Percentiles rank a stretch among this genome's conserved stretches.
Evolutionary conservation across 2,888 invertebrate genomes (phyloP).

Genomic region (Ormyrus pomaceus): DNA sequence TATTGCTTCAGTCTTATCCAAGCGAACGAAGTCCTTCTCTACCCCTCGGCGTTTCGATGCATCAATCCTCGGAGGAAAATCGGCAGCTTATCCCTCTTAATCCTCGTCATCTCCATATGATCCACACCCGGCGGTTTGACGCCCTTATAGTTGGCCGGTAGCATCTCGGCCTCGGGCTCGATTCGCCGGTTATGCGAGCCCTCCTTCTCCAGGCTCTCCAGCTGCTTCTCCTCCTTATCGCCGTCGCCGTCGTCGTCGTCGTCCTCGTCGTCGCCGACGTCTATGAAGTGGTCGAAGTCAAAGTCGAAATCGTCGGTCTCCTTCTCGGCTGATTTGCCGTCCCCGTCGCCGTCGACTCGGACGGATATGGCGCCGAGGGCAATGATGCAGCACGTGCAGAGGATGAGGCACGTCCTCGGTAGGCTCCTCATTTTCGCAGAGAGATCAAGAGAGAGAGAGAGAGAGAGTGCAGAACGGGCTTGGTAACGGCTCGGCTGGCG

Average conservation of each 20-base stretch:
- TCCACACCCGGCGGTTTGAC: slow-evolving; percentile 71
- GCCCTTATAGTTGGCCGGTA: slow-evolving; percentile 69
- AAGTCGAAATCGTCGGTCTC: slow-evolving; percentile 24
- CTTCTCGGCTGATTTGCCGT: slow-evolving; percentile 2
- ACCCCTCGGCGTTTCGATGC: background rate
- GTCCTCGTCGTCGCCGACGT: slow-evolving; percentile 14
- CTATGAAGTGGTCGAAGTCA: slow-evolving; percentile 8
- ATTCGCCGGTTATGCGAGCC: background rate
- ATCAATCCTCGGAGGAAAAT: too few species aligned
- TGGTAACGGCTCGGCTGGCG: background rate
- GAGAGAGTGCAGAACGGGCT: background rate
- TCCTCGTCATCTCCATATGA: slow-evolving; percentile 68
- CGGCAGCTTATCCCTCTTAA: slow-evolving; percentile 12
- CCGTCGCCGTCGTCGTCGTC: slow-evolving; percentile 18
- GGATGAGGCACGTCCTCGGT: slow-evolving; percentile 11
- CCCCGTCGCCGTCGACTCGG: background rate
- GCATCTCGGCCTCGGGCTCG: slow-evolving; percentile 73
- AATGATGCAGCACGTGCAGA: slow-evolving; percentile 36
- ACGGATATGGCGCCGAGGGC: slow-evolving; percentile 13
- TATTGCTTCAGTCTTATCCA: too few species aligned
- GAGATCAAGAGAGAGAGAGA: too few species aligned
- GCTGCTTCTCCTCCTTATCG: background rate
- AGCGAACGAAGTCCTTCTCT: background rate
- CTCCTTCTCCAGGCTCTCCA: slow-evolving; percentile 10
- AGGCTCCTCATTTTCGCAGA: slow-evolving; percentile 1